Base-by-base conservation (phyloP, 2,888 invertebrate species). In the Keiferia lycopersicella region DNA sequence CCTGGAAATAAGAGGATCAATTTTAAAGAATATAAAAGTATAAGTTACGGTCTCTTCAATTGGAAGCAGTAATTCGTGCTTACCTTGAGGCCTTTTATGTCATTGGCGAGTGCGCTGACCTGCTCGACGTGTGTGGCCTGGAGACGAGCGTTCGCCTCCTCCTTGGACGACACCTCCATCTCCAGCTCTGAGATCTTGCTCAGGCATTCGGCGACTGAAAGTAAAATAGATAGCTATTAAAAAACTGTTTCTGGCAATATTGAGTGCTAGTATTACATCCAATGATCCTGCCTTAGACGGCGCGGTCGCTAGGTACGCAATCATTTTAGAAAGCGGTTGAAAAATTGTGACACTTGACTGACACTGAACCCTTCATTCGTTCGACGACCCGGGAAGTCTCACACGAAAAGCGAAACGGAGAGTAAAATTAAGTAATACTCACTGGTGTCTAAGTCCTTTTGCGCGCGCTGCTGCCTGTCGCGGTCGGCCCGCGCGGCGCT, bases 141-240 rank as follows among this genome's bases (percentile, higher is more conserved):
- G 58, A 92, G 87, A 70, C 91, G 90, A 65, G 90, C 84, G 71
- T 91, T 92, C 63, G 78, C 87, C 72, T 93, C 88, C 71, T 93
- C 93, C 71, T 90, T 92, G 59, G 91, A 85, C 58, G 91, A 83
- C 70, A 93, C 85, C 75, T 93, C 93, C 73, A 87, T 86, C 79
- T 93, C 93, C 73, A 93, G 88, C 80, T 93, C 93, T 71, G 91
- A 88, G 79, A 92, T 92, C 86, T 91, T 91, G 84, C 86, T 86
- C 80, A 93, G 80, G 83, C 92, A 93, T 83, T 92, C 91, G 79
- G 93, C 92, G 80, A 93, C 94, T 94, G 78, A 0, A 84, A 84
- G 3, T 10, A 6, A 22, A 16, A 18, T 2, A 30, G 18, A 18
- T 8, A 18, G 14, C 26, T n/a, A 20, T 50, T 2, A 50, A 11